A percentile compares a stretch with the other conserved stretches of the same genome.
These are phyloP conservation scores for Mesaphorura yosii DNA, from an alignment of 1,140 invertebrate genomes.

Conservation along the genomic window DNA sequence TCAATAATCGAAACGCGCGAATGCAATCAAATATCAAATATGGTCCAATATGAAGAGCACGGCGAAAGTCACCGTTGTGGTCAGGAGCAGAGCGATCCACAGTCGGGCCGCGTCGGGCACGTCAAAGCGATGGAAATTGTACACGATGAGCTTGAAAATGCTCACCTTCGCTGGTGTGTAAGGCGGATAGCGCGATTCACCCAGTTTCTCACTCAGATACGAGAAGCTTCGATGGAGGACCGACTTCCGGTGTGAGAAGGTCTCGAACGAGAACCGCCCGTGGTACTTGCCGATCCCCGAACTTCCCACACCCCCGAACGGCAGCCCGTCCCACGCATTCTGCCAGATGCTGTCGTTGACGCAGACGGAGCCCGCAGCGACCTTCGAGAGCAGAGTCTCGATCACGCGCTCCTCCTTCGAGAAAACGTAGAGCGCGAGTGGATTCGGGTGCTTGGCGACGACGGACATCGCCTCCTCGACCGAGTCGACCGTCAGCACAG, in stretches of 20 bases:
- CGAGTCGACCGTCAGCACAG: conserved; percentile 42
- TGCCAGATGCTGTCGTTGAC: conserved; percentile 23
- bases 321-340: conserved; percentile 12
- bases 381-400: conserved; percentile 49
- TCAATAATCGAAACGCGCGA: no score
- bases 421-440: conserved; percentile 79
- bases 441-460: conserved; percentile 47
- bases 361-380: conserved; percentile 54
- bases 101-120: no score
- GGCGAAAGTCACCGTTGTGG: no score
- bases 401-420: conserved; percentile 57
- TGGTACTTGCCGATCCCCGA: conserved; percentile 40
- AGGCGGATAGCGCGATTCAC: conserved; percentile 25
- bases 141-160: conserved; percentile 21
- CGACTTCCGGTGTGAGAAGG: conserved; percentile 60
- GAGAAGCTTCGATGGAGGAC: conserved; percentile 15
- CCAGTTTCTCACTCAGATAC: conserved; percentile 11
- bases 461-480: conserved; percentile 82
- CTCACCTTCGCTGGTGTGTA: conserved; percentile 21
- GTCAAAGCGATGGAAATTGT: background rate
- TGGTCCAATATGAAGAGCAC: no score
- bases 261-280: conserved; percentile 80
- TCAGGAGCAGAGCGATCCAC: no score
- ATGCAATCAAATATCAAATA: no score
- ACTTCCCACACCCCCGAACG: background rate